These are phyloP conservation scores for Xanthorhoe designata DNA, from an alignment of 2,888 invertebrate species.

Conservation along the genomic window DNA sequence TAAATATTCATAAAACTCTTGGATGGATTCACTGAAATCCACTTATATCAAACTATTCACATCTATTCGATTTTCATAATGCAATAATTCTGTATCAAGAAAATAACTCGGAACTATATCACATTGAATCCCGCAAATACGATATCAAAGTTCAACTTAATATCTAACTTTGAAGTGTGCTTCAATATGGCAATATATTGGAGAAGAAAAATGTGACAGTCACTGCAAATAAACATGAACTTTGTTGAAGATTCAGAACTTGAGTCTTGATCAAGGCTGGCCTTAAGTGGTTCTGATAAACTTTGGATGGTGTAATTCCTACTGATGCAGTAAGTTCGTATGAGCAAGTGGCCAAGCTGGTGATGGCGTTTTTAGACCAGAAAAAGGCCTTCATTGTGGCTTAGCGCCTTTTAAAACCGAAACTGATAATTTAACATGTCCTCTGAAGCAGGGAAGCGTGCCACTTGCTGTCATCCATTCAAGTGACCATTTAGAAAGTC, in stretches of 20 bases:
- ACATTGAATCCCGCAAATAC: slow-evolving; percentile 15
- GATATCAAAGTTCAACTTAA: slow-evolving; percentile 23
- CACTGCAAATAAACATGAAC: slow-evolving; percentile 37
- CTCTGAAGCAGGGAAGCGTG: too few species aligned
- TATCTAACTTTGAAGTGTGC: slow-evolving; percentile 38
- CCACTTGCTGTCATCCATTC: too few species aligned
- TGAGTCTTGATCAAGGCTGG: slow-evolving; percentile 36
- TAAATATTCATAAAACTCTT: too few species aligned
- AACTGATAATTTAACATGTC: too few species aligned
- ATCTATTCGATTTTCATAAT: background rate
- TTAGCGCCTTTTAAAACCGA: too few species aligned
- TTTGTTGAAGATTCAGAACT: slow-evolving; percentile 36
- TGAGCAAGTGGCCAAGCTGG: too few species aligned
- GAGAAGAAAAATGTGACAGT: slow-evolving; percentile 41
- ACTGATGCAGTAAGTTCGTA: slow-evolving; percentile 1
- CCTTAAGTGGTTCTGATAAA: slow-evolving; percentile 31
- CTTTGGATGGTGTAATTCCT: slow-evolving; percentile 20
- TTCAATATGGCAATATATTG: slow-evolving; percentile 33
- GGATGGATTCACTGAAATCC: too few species aligned
- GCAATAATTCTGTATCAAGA: background rate
- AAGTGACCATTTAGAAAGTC: too few species aligned
- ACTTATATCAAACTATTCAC: too few species aligned
- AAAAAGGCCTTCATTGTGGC: too few species aligned
- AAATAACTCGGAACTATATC: background rate
- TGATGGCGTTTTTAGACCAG: too few species aligned